These are phyloP conservation scores for Drosophila santomea DNA, from an alignment of 1,140 invertebrate species.

Conservation along the genomic window DNA sequence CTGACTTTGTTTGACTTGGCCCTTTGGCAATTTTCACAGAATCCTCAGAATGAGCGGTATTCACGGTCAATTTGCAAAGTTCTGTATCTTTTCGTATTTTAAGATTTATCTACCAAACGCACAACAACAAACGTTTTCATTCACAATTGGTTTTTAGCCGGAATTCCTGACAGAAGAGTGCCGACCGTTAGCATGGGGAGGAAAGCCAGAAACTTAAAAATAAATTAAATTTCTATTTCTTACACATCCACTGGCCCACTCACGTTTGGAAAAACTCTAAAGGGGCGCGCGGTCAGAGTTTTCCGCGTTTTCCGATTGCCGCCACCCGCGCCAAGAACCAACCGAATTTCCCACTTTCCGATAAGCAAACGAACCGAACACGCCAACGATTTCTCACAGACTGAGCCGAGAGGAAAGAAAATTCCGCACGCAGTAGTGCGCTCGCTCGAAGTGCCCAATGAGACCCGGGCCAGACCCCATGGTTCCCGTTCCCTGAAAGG, in stretches of 20 bases:
- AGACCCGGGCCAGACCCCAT: slow-evolving; percentile 36
- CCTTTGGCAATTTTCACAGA: slow-evolving; percentile 20
- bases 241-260: slow-evolving; percentile 44
- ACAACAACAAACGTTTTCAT: slow-evolving; percentile 71
- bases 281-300: slow-evolving; percentile 53
- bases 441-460: slow-evolving; percentile 57
- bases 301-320: slow-evolving; percentile 52
- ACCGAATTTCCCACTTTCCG: slow-evolving; percentile 39
- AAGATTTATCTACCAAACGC: slow-evolving; percentile 15
- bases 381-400: slow-evolving; percentile 79
- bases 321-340: slow-evolving; percentile 61
- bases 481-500: slow-evolving; percentile 19
- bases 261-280: slow-evolving; percentile 49
- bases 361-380: slow-evolving; percentile 59
- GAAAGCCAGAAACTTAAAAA: slow-evolving; percentile 74
- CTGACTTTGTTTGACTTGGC: slow-evolving; percentile 1
- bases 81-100: slow-evolving; percentile 38
- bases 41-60: slow-evolving; percentile 40
- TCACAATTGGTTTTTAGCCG: slow-evolving; percentile 65
- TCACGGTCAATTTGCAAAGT: slow-evolving; percentile 73
- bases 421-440: slow-evolving; percentile 77
- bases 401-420: slow-evolving; percentile 70
- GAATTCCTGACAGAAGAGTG: slow-evolving; percentile 65
- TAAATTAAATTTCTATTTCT: slow-evolving; percentile 73
- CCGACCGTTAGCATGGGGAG: slow-evolving; percentile 39